Conservation (phyloP, 2,113 vertebrate species). For the Apteryx mantelli region DNA sequence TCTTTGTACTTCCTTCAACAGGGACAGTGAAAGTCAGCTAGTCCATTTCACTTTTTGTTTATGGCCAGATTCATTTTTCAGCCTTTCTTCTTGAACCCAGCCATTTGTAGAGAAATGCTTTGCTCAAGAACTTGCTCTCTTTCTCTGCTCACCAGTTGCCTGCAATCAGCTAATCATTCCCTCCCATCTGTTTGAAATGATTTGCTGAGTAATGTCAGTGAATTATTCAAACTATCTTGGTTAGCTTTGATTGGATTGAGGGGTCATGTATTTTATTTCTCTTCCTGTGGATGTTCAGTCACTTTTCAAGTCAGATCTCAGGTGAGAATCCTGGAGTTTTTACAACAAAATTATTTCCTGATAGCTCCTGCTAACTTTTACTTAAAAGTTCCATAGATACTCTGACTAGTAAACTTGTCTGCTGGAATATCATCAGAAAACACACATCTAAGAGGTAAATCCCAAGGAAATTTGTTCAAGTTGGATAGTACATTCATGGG, state of each 20-base stretch:
- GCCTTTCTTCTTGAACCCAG: not conserved
- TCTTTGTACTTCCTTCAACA: not conserved
- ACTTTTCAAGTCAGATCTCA: not conserved
- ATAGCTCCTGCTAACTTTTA: not conserved
- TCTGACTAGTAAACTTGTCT: not conserved
- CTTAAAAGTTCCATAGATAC: not conserved
- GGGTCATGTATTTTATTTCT: not conserved
- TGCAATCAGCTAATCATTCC: conserved; percentile 38
- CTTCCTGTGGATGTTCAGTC: not conserved
- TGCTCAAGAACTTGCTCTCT: conserved; percentile 9
- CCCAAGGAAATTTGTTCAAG: not conserved
- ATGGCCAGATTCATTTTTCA: not conserved
- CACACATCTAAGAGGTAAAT: not conserved
- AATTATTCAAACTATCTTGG: not conserved
- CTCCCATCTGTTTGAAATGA: conserved; percentile 27
- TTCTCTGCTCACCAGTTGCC: not conserved
- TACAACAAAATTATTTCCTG: not conserved
- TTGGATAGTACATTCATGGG: not conserved
- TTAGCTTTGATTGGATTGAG: not conserved
- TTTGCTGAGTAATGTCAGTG: conserved; percentile 29
- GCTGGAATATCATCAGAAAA: not conserved
- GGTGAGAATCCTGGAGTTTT: not conserved
- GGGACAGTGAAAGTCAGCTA: not conserved
- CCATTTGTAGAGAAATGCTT: conserved; percentile 20
- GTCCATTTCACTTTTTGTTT: not conserved